These are phyloP conservation scores for Anthoscopus minutus DNA, from an alignment of 2,113 vertebrate genomes.

Conservation along the genomic window DNA sequence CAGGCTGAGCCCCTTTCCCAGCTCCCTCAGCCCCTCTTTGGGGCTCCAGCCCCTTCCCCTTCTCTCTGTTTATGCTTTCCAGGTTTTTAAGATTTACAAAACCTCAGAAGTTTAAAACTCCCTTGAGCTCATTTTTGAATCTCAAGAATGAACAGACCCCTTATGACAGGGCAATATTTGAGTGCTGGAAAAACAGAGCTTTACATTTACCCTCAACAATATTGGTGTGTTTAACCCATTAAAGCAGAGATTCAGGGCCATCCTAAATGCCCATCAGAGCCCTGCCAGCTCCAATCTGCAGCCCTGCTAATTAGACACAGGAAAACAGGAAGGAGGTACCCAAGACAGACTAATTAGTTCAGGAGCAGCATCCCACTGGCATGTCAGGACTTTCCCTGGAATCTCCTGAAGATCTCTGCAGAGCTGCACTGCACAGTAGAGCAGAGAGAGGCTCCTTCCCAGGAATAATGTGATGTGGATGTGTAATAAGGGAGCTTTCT, in stretches of 20 bases:
- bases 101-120: neutral
- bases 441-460: neutral
- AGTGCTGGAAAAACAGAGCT: neutral
- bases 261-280: neutral
- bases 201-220: neutral
- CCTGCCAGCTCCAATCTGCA: neutral
- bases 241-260: fast-evolving
- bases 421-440: neutral
- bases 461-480: neutral
- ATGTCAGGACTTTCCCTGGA: neutral
- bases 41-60: neutral
- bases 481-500: neutral
- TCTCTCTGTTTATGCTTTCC: neutral
- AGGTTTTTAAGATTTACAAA: neutral
- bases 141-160: neutral
- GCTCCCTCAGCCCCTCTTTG: neutral
- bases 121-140: neutral
- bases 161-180: neutral
- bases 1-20: neutral
- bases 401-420: neutral
- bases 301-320: neutral
- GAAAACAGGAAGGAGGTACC: neutral
- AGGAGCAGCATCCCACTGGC: neutral
- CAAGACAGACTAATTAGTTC: neutral
- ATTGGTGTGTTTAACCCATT: neutral